These are phyloP conservation scores for Opisthocomus hoazin DNA, from an alignment of 2,113 vertebrate genomes.

Conservation along the genomic window DNA sequence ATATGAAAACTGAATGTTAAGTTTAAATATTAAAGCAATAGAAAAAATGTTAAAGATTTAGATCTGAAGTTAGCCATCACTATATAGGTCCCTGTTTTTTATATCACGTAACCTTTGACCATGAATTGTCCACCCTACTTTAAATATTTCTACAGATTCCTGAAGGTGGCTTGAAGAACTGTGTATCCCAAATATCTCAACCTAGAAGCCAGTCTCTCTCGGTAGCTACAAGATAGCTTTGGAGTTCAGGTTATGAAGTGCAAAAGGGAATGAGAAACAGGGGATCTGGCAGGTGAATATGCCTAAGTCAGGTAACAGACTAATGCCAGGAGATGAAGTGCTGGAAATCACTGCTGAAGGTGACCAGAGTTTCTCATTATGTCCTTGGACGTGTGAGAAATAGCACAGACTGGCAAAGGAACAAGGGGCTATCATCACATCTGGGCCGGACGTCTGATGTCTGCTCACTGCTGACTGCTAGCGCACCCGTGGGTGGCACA, in stretches of 20 bases:
- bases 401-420: slow-evolving; percentile 58
- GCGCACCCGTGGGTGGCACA: neutral
- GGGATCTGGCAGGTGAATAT: slow-evolving; percentile 49
- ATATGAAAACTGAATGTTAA: slow-evolving; percentile 21
- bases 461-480: neutral
- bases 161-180: slow-evolving; percentile 49
- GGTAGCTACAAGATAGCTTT: slow-evolving; percentile 45
- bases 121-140: slow-evolving; percentile 7
- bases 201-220: slow-evolving; percentile 44
- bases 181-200: slow-evolving; percentile 42
- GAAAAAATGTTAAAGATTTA: neutral
- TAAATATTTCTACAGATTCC: slow-evolving; percentile 53
- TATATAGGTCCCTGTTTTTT: neutral
- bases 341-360: slow-evolving; percentile 60
- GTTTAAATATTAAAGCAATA: slow-evolving; percentile 45
- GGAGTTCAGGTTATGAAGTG: slow-evolving; percentile 51
- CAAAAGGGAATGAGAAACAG: slow-evolving; percentile 49
- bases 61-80: neutral
- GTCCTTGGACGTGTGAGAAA: slow-evolving; percentile 30
- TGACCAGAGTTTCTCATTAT: slow-evolving; percentile 42
- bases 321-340: slow-evolving; percentile 62
- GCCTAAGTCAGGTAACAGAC: slow-evolving; percentile 29
- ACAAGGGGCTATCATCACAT: neutral
- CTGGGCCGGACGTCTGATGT: neutral
- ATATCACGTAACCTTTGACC: slow-evolving; percentile 4